A percentile compares a stretch with the other conserved stretches of the same genome.
Evolutionary conservation across 2,888 invertebrate species (phyloP).

Genomic region (Schizaphis graminum): DNA sequence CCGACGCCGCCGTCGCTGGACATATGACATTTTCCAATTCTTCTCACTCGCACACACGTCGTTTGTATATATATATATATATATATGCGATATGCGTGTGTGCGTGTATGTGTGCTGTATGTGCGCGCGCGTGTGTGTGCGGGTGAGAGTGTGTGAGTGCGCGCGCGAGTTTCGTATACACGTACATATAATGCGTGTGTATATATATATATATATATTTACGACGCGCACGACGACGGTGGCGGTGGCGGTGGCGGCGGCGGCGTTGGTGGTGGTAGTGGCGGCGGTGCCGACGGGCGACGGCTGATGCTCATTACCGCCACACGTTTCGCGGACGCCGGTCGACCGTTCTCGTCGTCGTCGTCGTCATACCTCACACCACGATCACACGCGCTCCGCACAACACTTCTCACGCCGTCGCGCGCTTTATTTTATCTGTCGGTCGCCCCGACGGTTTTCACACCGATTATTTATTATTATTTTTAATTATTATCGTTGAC

Average conservation of each 20-base stretch:
- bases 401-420: constrained; percentile 9
- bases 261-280: background rate
- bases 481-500: background rate
- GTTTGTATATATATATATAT: background rate
- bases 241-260: constrained; percentile 35
- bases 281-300: constrained; percentile 19
- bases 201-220: constrained; percentile 16
- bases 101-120: background rate
- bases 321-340: constrained; percentile 64
- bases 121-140: background rate
- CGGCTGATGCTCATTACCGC: constrained; percentile 60
- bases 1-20: constrained; percentile 47
- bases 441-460: background rate
- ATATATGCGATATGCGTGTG: too few species aligned
- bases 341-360: background rate
- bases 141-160: constrained; percentile 13
- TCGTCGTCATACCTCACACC: background rate
- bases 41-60: constrained; percentile 53
- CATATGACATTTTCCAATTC: constrained; percentile 64
- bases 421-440: background rate
- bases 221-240: constrained; percentile 51
- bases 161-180: background rate
- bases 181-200: background rate
- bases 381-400: constrained; percentile 15
- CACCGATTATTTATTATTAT: background rate